A percentile compares a stretch with the other conserved stretches of the same genome.
phyloP scores from a whole-genome alignment of 2,888 invertebrate genomes.

The Macaria notata region DNA sequence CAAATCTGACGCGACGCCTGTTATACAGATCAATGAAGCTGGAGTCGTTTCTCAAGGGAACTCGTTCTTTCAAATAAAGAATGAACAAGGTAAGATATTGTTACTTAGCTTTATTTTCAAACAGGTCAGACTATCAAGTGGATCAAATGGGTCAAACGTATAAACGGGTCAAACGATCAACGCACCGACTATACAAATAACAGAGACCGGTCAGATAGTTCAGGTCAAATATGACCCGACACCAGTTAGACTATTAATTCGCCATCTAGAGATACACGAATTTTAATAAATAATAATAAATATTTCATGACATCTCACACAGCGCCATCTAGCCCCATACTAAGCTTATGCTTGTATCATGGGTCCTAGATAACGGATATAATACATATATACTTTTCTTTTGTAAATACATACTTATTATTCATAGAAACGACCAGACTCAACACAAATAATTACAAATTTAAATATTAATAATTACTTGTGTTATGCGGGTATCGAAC shows the following conservation, averaged over 20 bases:
- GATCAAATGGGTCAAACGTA: constrained; percentile 71
- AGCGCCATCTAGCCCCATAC: too few relatives aligned
- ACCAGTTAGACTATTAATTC: constrained; percentile 57
- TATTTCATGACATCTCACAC: too few relatives aligned
- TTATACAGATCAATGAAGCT: constrained; percentile 64
- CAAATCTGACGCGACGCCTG: constrained; percentile 57
- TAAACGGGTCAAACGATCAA: constrained; percentile 70
- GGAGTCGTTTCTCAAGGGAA: constrained; percentile 50
- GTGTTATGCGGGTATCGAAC: too few relatives aligned
- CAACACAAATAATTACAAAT: too few relatives aligned
- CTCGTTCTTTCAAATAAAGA: constrained; percentile 71
- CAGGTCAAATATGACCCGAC: constrained; percentile 75
- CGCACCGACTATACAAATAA: constrained; percentile 76
- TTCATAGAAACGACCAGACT: too few relatives aligned
- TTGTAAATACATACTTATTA: too few relatives aligned
- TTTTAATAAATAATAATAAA: too few relatives aligned
- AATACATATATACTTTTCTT: too few relatives aligned
- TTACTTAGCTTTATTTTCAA: neutral
- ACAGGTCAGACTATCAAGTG: constrained; percentile 53
- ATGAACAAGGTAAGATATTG: constrained; percentile 54
- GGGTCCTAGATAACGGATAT: too few relatives aligned
- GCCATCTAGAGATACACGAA: too few relatives aligned
- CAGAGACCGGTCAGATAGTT: constrained; percentile 74
- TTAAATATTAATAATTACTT: too few relatives aligned
- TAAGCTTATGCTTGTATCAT: too few relatives aligned